Evolutionary conservation across 1,140 invertebrate genomes (phyloP).

Genomic region (Tetranychus urticae): DNA sequence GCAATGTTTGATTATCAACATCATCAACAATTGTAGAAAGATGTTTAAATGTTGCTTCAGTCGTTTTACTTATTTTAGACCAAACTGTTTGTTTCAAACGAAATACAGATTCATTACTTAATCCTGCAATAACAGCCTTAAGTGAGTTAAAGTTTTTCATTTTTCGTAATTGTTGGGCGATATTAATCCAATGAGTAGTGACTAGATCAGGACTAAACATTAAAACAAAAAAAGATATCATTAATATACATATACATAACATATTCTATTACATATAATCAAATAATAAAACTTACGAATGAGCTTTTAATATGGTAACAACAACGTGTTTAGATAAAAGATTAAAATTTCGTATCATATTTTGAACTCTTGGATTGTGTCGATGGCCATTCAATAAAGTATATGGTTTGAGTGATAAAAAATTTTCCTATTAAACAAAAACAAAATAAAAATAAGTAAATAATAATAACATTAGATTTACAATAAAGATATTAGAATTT

Average conservation of each 20-base stretch:
- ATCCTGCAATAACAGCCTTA: conserved; percentile 9
- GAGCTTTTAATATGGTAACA: conserved; percentile 9
- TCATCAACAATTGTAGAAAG: conserved; percentile 10
- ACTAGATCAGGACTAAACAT: conserved; percentile 3
- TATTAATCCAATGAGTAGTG: conserved; percentile 9
- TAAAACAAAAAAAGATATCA: too few relatives aligned
- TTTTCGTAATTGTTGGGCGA: conserved; percentile 8
- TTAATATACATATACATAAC: too few relatives aligned
- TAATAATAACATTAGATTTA: neutral
- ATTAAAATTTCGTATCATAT: conserved; percentile 10
- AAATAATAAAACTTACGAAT: conserved; percentile 1
- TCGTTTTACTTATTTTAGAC: conserved; percentile 3
- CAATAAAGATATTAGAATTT: neutral
- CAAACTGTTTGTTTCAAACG: conserved; percentile 9
- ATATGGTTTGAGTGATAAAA: conserved; percentile 8
- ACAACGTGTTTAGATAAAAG: conserved; percentile 10
- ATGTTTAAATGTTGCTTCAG: conserved; percentile 4
- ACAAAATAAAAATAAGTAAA: neutral
- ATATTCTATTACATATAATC: too few relatives aligned
- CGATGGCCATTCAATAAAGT: conserved; percentile 2
- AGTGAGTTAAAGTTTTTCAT: conserved; percentile 12
- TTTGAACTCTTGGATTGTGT: conserved; percentile 5
- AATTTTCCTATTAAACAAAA: conserved; percentile 6
- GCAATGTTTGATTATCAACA: conserved; percentile 11
- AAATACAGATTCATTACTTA: conserved; percentile 12